These are phyloP conservation scores for Rhinoraja longicauda DNA, from an alignment of 2,797 vertebrate genomes.

Conservation along the genomic window DNA sequence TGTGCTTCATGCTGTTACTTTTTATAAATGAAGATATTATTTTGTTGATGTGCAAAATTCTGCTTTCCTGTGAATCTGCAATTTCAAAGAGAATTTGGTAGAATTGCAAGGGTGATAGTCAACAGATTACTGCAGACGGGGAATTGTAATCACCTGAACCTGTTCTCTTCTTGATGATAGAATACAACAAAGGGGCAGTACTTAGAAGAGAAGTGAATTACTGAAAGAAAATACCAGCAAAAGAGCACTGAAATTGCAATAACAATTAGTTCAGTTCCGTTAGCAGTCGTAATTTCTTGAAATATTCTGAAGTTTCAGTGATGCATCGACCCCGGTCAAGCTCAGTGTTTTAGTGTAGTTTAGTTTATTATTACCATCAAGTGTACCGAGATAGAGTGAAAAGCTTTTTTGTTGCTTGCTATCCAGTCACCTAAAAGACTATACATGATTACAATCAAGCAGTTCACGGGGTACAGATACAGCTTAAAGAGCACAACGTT, in stretches of 20 bases:
- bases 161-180: neutral
- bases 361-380: no score
- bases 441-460: no score
- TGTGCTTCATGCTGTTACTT: neutral
- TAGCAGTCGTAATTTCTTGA: neutral
- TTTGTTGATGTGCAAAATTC: neutral
- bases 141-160: neutral
- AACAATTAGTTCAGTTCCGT: neutral
- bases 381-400: no score
- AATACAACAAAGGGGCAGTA: neutral
- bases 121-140: neutral
- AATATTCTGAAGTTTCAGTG: no score
- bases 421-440: no score
- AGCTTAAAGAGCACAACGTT: no score
- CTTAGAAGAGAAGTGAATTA: neutral
- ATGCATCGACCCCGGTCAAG: no score
- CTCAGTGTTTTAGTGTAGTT: no score
- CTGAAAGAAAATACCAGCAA: neutral
- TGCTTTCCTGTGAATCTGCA: neutral
- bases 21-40: neutral
- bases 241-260: neutral
- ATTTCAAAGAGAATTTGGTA: neutral
- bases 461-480: no score
- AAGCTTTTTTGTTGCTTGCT: no score
- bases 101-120: neutral